Evolutionary conservation across 2,797 vertebrate genomes (phyloP).

Genomic region (Garrulus glandarius): DNA sequence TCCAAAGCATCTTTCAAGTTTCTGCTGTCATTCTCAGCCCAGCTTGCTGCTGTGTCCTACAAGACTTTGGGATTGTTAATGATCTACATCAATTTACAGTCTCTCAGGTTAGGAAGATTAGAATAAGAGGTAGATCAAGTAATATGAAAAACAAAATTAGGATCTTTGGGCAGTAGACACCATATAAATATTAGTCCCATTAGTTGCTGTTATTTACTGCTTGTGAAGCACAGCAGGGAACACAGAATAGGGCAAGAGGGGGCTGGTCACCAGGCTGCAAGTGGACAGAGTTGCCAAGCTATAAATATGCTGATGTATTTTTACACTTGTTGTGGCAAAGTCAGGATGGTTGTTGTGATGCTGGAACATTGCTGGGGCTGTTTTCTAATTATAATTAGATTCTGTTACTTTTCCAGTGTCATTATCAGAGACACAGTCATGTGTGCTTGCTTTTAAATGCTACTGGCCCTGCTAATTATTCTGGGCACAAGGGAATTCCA

Average conservation of each 20-base stretch:
- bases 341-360: conserved; percentile 54
- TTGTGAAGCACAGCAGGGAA: background rate
- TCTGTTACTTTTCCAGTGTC: conserved; percentile 45
- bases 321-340: conserved; percentile 65
- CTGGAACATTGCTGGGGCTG: conserved; percentile 37
- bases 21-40: background rate
- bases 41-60: background rate
- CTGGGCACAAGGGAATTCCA: background rate
- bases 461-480: background rate
- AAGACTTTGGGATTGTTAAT: background rate
- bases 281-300: conserved; percentile 40
- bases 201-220: conserved; percentile 1
- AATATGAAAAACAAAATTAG: background rate
- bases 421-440: conserved; percentile 31
- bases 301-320: conserved; percentile 69
- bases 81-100: background rate
- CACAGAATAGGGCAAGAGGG: background rate
- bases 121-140: background rate
- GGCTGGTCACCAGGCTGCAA: background rate
- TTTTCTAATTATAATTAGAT: conserved; percentile 66
- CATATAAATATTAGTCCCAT: background rate
- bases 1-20: background rate
- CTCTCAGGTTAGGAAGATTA: background rate
- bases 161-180: background rate
- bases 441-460: conserved; percentile 18